Evolutionary conservation across 2,888 invertebrate species (phyloP), one percentile per base, ranked within the genome.

Genomic region (Chorisops tibialis): DNA sequence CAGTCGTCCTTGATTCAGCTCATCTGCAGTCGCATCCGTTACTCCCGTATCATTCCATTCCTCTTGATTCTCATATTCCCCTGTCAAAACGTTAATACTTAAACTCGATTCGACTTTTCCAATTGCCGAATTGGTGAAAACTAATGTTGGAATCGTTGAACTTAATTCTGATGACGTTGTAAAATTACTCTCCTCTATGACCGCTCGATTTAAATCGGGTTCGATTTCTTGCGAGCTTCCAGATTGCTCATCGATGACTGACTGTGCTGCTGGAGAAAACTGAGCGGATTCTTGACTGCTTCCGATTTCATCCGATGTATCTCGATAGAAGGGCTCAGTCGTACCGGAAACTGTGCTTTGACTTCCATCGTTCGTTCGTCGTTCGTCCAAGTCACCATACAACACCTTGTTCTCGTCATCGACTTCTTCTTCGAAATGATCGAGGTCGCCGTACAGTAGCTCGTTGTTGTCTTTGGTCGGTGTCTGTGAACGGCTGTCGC

Each of bases 71-170:
- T 56, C 56, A 18, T 45, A 56, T 16, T 56, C 56, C 12, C 56
- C 56, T 2, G 56, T 56, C 21, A 56, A n/a, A 6, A 56, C 45
- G 12, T 56, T 56, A 24, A 56, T 18, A 24, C 14, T 45, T 45
- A 56, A 35, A 16, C 43, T 35, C 2, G 56, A 35, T 14, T 6
- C 22, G 7, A 30, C 43, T 30, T 45, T 56, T 7, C 7, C 24
- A 18, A 56, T 14, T 14, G 30, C 35, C 9, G 56, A 56, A 16
- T 56, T 35, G 2, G 56, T 16, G 11, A 22, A 54, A 6, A 14
- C 21, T 19, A 39, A 12, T 7, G 54, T n/a, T 2, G 54, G 11
- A 21, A 12, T 21, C 47, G 19, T 22, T 1, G 19, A 21, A 9
- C 7, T 47, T 12, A 47, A 12, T 12, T 21, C 47, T 7, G 47